Base-by-base conservation (phyloP, 2,113 vertebrate genomes). In the Emydura subglobosa region DNA sequence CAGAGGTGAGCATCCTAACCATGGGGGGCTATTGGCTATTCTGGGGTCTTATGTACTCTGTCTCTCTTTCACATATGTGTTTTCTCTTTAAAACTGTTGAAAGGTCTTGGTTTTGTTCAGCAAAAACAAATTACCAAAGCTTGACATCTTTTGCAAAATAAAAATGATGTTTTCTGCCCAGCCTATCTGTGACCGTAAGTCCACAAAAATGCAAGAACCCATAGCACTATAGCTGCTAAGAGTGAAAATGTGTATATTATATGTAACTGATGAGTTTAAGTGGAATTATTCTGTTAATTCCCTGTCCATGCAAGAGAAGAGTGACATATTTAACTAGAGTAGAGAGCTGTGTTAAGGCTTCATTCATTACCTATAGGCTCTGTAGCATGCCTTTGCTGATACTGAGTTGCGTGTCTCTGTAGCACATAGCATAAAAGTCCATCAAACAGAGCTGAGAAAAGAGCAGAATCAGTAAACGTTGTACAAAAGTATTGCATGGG, bases 221-320 rank as follows among this genome's bases (percentile, higher is more conserved):
- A 4, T 91, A 47, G 61, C 94, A 94, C 13, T 84, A n/a, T 72
- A 83, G 31, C 61, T 88, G 25, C 53, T 74, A 16, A 79, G 79
- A 94, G 85, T 68, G 57, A 55, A 93, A 92, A 86, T 57, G 13
- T 79, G 27, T 79, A n/a, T 68, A 65, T 10, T 57, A 96, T 90
- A 94, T 94, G n/a, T 17, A 86, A 95, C 53, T 0, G 0, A 95
- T 42, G 31, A 91, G 81, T 83, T 96, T 97, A 95, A 90, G 29
- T 80, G 74, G 94, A 96, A 94, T 96, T 96, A 97, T 79, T 74
- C 4, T 7, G 51, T 82, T 97, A 94, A 94, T 96, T 97, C 84
- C 93, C 78, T 94, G 91, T 87, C 86, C 91, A 84, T 0, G 0
- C 94, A 76, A 85, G 86, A 96, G 57, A 84, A 1, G 1, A 94